Evolutionary conservation across 2,888 invertebrate species (phyloP), one percentile per base, ranked within the genome.

Genomic region (Rotaria sp.): DNA sequence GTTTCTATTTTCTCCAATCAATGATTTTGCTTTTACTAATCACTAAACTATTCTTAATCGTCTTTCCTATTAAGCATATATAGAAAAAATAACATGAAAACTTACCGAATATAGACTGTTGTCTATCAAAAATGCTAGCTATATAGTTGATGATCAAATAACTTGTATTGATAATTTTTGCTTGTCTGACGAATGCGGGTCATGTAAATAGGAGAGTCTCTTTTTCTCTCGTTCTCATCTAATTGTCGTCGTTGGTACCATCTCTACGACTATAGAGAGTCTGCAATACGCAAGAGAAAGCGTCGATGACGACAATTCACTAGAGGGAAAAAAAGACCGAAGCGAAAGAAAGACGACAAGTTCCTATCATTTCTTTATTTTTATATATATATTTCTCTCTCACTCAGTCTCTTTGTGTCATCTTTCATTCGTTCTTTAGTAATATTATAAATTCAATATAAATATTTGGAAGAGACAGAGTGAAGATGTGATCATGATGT

Each of bases 81-180:
- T 67, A 67, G 35, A 21, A 67, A n/a, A 15, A 50, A 67, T 67
- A 67, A 35, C 35, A 67, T 67, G 18, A 38, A 67, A 18, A 18
- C 67, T 67, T 67, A 67, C 67, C 67, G 18, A 38, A 67, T 35
- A 67, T 21, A 67, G 67, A 67, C 35, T 35, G 35, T 35, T 30
- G 67, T 67, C 67, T 67, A 67, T 67, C 35, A 67, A 67, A n/a
- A 67, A 5, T 67, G 35, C 67, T 67, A 18, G 35, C 18, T 67
- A 55, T 55, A 18, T 67, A 67, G 35, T 67, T 67, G 67, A 67
- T 67, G 67, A 67, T 67, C 67, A 67, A 67, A 67, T 67, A 38
- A 67, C 67, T 67, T 67, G 35, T 35, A 67, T 67, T 21, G 67
- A 67, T 67, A 67, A 67, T 67, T 67, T 67, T 67, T 67, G 67